phyloP scores from a whole-genome alignment of 2,797 vertebrate genomes.

The Rhinichthys osculus region DNA sequence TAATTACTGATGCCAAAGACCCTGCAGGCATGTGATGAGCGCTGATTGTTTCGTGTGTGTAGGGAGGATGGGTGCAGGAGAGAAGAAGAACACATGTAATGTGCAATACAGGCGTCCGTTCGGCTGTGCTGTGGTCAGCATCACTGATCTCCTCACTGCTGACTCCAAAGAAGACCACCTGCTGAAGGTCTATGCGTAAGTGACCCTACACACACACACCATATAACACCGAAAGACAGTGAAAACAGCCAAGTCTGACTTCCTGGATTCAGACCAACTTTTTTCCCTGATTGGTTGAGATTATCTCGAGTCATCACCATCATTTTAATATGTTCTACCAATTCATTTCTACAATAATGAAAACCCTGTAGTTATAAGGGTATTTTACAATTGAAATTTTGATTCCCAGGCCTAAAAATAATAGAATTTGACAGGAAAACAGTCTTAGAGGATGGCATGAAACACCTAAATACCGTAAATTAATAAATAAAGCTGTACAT shows the following conservation, averaged over 20 bases:
- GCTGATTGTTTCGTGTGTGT: conserved; percentile 51
- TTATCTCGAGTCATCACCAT: not conserved
- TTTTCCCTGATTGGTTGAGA: not conserved
- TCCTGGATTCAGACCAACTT: not conserved
- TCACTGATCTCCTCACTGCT: conserved; percentile 93
- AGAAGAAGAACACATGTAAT: conserved; percentile 92
- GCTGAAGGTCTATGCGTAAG: conserved; percentile 98
- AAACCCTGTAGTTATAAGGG: too few species aligned
- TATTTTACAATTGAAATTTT: not conserved
- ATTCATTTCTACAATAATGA: not conserved
- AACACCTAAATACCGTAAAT: not conserved
- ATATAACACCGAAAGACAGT: not conserved
- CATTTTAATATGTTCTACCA: not conserved
- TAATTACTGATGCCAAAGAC: not conserved
- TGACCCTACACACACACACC: conserved; percentile 40
- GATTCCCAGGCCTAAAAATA: not conserved
- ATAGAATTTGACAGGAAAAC: not conserved
- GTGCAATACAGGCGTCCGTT: conserved; percentile 94
- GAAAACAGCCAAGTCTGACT: too few species aligned
- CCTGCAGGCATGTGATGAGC: not conserved
- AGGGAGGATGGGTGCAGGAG: conserved; percentile 98
- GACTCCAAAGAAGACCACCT: conserved; percentile 96
- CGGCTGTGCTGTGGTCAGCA: conserved; percentile 95
- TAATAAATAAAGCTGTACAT: not conserved
- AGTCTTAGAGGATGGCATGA: too few species aligned